Evolutionary conservation across 2,888 invertebrate genomes (phyloP), one percentile per base, ranked within the genome.

Genomic region (Siphlonurus alternatus): DNA sequence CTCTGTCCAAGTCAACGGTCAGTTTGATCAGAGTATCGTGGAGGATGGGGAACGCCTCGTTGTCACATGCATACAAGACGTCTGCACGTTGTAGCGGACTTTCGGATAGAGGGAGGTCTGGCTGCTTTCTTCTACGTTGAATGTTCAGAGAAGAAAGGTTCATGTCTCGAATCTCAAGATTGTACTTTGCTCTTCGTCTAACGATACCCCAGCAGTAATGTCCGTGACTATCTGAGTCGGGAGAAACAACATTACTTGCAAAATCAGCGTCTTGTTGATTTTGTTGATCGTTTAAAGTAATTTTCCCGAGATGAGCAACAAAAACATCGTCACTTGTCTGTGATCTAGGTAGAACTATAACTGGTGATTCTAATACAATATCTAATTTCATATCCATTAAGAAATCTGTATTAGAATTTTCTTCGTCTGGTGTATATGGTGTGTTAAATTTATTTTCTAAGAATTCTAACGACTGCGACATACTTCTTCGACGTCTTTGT

Each of bases 231-330:
- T 62, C 66, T 20, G 62, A 65, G 18, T 56, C 61, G 23, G 62
- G 61, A 24, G 62, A 53, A 15, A 53, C 53, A n/a, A 59, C 59
- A 38, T 59, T 53, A 18, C 54, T 23, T 24, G 53, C 20, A 61
- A 60, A 18, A 53, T 60, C 66, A 56, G 54, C 53, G 56, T 61
- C 63, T n/a, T n/a, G n/a, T 18, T 56, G 25, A 5, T 25, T 25
- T 23, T 25, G 25, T 19, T 54, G 65, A 65, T 75, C 74, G 53
- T 66, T 69, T 18, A 80, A 78, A 24, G 86, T 83, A 74, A 95
- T 95, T 74, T 90, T 88, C 53, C 96, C 96, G 68, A 97, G 81
- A 80, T 94, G 94, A 19, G 92, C 93, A 54, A 96, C 90, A 69
- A 95, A 81, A 63, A 95, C 93, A 73, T 93, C 86, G 15, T 84